Evolutionary conservation across 2,888 invertebrate species (phyloP), one percentile per base, ranked within the genome.

Genomic region (Hirtodrosophila trivittata): DNA sequence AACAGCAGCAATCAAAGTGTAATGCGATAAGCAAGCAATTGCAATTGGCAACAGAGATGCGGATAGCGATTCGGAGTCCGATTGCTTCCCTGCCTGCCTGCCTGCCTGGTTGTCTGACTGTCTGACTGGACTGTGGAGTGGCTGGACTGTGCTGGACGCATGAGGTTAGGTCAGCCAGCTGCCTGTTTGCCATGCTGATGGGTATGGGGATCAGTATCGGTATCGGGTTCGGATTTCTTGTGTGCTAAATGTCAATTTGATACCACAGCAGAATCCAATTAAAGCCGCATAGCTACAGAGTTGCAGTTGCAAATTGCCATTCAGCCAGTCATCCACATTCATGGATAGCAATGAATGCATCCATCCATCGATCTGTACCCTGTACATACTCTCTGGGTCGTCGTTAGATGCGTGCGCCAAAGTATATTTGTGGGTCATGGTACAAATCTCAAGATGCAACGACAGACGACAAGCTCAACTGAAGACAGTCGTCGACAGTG

Each of bases 231-330:
- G 28, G 28, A 28, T 28, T 28, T 39, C 45, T 72, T 65, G 70
- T 85, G 81, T 78, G 86, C 81, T 83, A 86, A 82, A 82, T 82
- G 82, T 86, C 86, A 82, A 80, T 82, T 86, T 82, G 86, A 76
- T 83, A 72, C 60, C 70, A 49, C 52, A 35, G 56, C 60, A 66
- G 78, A 82, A 82, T 82, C 82, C 82, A 82, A 82, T 82, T 82
- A 82, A 86, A 83, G 80, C 77, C 55, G 66, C 69, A 56, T 58
- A 70, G 64, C 49, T 52, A 47, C 72, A 68, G 56, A 56, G 65
- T 60, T 70, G 67, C 74, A 66, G 77, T 69, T 85, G 81, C 81
- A 83, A 86, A 85, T 80, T 85, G 84, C 86, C 63, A 63, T 57
- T 21, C 33, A 45, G 28, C 45, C 30, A 28, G 37, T 39, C 55